Conservation (phyloP, 2,888 invertebrate genomes). For the Sphaerophoria rueppellii region DNA sequence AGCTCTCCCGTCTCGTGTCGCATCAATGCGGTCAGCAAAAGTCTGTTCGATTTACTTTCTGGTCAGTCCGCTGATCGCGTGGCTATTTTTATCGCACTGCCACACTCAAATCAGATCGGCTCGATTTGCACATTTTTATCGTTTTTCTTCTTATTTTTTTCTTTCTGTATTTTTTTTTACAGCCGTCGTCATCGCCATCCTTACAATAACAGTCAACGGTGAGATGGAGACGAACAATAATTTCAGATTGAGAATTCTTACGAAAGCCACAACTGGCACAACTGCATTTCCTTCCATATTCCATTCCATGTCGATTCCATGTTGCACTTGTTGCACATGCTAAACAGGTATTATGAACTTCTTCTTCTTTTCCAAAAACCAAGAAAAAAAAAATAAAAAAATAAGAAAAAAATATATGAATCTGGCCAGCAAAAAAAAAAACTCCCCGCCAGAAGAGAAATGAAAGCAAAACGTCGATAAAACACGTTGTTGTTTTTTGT, state of each 20-base stretch:
- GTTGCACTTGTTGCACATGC: conserved; percentile 73
- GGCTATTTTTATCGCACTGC: conserved; percentile 68
- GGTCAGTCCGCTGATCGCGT: conserved; percentile 71
- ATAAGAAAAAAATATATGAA: conserved; percentile 52
- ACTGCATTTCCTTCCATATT: conserved; percentile 65
- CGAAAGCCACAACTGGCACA: conserved; percentile 58
- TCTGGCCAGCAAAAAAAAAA: conserved; percentile 33
- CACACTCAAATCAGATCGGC: conserved; percentile 50
- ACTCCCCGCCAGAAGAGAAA: conserved; percentile 21
- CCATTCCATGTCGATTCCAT: conserved; percentile 62
- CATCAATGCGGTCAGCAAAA: conserved; percentile 9
- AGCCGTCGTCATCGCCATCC: conserved; percentile 16
- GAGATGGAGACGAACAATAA: background rate
- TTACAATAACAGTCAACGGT: conserved; percentile 13
- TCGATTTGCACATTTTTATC: conserved; percentile 51
- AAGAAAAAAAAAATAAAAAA: conserved; percentile 28
- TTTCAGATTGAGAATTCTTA: conserved; percentile 16
- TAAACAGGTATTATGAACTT: conserved; percentile 69
- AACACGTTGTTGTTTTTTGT: conserved; percentile 16
- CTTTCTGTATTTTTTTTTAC: background rate
- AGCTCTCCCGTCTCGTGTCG: conserved; percentile 12
- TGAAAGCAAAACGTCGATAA: conserved; percentile 26
- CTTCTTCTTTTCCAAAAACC: background rate
- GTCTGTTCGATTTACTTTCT: conserved; percentile 57
- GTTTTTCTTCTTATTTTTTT: conserved; percentile 7